Evolutionary conservation across 2,113 vertebrate species (phyloP), one percentile per base, ranked within the genome.

Genomic region (Rhizomys pruinosus): DNA sequence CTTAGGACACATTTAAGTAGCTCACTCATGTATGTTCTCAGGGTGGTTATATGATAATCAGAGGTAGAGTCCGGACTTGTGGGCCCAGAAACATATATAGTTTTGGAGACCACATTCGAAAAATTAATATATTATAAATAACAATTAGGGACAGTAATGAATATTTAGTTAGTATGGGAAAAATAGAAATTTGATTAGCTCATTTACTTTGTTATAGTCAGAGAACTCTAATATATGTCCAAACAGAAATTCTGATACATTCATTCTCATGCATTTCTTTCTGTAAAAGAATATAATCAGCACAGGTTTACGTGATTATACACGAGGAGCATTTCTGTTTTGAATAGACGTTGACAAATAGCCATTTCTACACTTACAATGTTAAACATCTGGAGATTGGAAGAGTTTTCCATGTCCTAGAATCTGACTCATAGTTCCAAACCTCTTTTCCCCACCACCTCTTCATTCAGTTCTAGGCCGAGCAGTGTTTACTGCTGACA

Each of bases 61-160:
- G 13, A 4, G 42, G 61, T 52, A 17, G 6, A 15, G 87, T 79
- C 9, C 12, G 80, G 39, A 64, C 42, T 82, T 64, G 39, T 22
- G 61, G 61, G 27, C 25, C 61, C 32, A 82, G 25, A 32, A 82
- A 82, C 79, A 82, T 84, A 13, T 37, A 6, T 79, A 39, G 76
- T 81, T 93, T 66, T 93, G 23, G 32, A 55, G 52, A 71, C 7
- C 17, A 71, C 42, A 64, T 82, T 90, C 86, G 52, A 87, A 82
- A 68, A 90, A 44, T 34, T 16, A 63, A 64, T 57, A 52, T 23
- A 27, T 69, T 90, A 19, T 74, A 39, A 63, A 57, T 80, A 52
- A 90, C 71, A 82, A 84, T 5, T 57, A 64, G 12, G 34, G 59
- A 52, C 25, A 81, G 23, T 59, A 59, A 25, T 77, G 61, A 77